Conservation (phyloP, 2,797 vertebrate species). For the Acanthis flammea region DNA sequence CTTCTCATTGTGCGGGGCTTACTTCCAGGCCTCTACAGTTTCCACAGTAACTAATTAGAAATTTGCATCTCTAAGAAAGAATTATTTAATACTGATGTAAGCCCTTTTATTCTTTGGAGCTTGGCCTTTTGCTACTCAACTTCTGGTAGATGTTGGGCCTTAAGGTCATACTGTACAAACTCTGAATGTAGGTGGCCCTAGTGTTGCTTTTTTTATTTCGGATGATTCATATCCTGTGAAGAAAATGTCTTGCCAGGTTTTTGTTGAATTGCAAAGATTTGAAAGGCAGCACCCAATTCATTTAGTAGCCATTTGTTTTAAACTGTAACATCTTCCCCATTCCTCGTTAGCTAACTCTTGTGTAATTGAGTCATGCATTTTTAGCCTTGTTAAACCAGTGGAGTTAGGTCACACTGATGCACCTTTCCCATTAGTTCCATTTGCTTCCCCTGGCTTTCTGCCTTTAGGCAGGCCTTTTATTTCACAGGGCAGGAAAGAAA, state of each 20-base stretch:
- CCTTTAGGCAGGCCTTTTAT: constrained; percentile 25
- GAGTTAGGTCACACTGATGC: constrained; percentile 69
- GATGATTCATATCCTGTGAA: constrained; percentile 82
- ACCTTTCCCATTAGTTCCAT: constrained; percentile 61
- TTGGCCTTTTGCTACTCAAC: constrained; percentile 82
- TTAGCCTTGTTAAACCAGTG: constrained; percentile 73
- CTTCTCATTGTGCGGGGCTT: constrained; percentile 79
- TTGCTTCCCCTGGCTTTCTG: constrained; percentile 9
- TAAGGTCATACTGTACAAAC: constrained; percentile 84
- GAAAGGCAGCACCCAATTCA: constrained; percentile 78
- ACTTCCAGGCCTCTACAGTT: constrained; percentile 80
- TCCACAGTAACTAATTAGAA: constrained; percentile 85
- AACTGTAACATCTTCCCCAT: constrained; percentile 76
- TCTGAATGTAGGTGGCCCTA: constrained; percentile 83
- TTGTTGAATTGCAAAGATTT: constrained; percentile 75
- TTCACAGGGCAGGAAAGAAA: constrained; percentile 15
- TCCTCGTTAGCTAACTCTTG: constrained; percentile 82
- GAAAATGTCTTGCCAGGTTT: constrained; percentile 79
- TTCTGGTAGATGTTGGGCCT: constrained; percentile 80
- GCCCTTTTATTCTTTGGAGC: constrained; percentile 77
- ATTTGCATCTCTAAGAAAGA: constrained; percentile 82
- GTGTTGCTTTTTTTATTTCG: constrained; percentile 72
- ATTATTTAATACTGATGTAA: constrained; percentile 86
- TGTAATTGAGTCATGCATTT: constrained; percentile 83
- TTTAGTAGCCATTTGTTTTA: constrained; percentile 81